phyloP scores from a whole-genome alignment of 2,888 invertebrate species.

The Aquatica leii region DNA sequence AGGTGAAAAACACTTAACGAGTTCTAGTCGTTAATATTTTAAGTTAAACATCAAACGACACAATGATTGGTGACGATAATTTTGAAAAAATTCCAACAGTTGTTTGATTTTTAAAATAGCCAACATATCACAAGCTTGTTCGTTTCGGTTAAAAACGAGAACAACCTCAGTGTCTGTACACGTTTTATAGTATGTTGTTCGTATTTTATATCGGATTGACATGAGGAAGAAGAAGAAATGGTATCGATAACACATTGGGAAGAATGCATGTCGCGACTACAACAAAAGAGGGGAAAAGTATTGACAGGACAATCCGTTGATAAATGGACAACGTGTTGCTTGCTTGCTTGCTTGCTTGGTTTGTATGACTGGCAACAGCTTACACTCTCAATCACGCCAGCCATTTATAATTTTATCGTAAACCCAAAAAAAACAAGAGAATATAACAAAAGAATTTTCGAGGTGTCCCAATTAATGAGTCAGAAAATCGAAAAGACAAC shows the following conservation, averaged over 20 bases:
- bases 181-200: slow-evolving; percentile 52
- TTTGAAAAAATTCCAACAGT: slow-evolving; percentile 18
- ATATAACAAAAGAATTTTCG: neutral
- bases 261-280: slow-evolving; percentile 52
- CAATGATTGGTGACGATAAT: slow-evolving; percentile 25
- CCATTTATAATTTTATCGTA: too few species aligned
- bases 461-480: slow-evolving; percentile 30
- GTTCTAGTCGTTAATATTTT: slow-evolving; percentile 18
- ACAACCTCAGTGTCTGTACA: slow-evolving; percentile 52
- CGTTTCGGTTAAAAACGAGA: slow-evolving; percentile 50
- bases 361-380: slow-evolving; percentile 51
- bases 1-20: slow-evolving; percentile 28
- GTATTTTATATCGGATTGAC: slow-evolving; percentile 57
- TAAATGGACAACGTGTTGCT: slow-evolving; percentile 53
- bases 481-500: slow-evolving; percentile 29
- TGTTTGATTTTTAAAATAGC: slow-evolving; percentile 27
- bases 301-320: slow-evolving; percentile 55
- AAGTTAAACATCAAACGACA: slow-evolving; percentile 24
- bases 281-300: slow-evolving; percentile 48
- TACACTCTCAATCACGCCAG: too few species aligned
- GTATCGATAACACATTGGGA: too few species aligned
- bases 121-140: slow-evolving; percentile 48
- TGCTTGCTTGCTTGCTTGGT: too few species aligned
- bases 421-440: too few species aligned
- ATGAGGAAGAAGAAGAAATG: too few species aligned